These are phyloP conservation scores for Nycticebus coucang DNA, from an alignment of 2,113 vertebrate species.

Conservation along the genomic window DNA sequence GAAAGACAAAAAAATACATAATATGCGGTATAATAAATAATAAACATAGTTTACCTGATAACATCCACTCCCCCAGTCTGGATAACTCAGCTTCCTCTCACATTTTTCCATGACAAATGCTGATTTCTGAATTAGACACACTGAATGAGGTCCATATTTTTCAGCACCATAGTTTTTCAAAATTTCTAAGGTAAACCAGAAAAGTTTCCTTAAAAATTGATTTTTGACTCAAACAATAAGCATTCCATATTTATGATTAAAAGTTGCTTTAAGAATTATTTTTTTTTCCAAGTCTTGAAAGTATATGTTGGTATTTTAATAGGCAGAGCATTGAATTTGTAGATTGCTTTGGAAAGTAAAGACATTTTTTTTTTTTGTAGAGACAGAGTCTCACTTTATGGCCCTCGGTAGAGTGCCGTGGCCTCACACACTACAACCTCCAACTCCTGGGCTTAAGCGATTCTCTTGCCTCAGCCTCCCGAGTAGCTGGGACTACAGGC, in stretches of 20 bases:
- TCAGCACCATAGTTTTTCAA: constrained; percentile 97
- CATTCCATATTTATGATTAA: neutral
- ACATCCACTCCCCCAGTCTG: constrained; percentile 99
- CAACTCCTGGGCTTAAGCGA: too few relatives aligned
- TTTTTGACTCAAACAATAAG: neutral
- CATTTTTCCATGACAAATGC: constrained; percentile 97
- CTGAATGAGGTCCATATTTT: constrained; percentile 93
- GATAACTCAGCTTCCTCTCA: constrained; percentile 92
- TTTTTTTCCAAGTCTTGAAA: too few relatives aligned
- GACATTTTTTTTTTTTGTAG: too few relatives aligned
- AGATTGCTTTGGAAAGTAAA: too few relatives aligned
- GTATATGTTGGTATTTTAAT: too few relatives aligned
- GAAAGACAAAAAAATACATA: neutral
- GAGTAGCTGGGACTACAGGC: too few relatives aligned
- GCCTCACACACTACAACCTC: too few relatives aligned
- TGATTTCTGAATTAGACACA: constrained; percentile 95
- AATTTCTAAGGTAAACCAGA: constrained; percentile 85
- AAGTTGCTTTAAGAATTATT: neutral
- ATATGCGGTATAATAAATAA: neutral
- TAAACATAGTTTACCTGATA: constrained; percentile 89
- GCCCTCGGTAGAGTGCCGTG: too few relatives aligned
- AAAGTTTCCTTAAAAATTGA: constrained; percentile 45
- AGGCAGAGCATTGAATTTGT: too few relatives aligned
- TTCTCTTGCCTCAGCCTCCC: too few relatives aligned
- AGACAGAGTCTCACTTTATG: too few relatives aligned